phyloP scores from a whole-genome alignment of 2,113 vertebrate genomes.

The Syngnathus scovelli region DNA sequence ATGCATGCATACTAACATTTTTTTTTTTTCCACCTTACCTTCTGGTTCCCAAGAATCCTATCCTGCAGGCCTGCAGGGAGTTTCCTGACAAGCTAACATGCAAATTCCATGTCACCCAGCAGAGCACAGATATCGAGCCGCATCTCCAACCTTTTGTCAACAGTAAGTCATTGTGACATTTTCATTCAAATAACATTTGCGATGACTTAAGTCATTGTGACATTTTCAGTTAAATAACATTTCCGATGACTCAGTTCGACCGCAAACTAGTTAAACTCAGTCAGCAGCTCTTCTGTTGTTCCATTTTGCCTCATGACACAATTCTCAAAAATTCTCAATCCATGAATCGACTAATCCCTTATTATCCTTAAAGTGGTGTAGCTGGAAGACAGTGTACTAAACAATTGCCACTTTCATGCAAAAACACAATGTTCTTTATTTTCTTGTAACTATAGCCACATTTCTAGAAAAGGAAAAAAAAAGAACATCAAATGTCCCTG shows the following conservation, averaged over 20 bases:
- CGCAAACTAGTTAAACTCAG: no score
- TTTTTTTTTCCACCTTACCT: not conserved
- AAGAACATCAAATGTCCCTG: no score
- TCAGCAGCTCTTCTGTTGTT: no score
- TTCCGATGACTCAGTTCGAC: no score
- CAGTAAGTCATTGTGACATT: conserved; percentile 63
- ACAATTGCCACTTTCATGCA: not conserved
- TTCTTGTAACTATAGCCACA: not conserved
- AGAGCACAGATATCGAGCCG: conserved; percentile 70
- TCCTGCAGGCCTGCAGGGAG: conserved; percentile 74
- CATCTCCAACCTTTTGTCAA: conserved; percentile 76
- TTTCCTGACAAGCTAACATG: conserved; percentile 84
- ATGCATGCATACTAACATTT: not conserved
- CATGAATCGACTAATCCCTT: no score
- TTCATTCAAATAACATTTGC: no score
- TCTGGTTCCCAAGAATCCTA: conserved; percentile 68
- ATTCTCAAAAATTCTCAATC: no score
- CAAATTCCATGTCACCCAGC: conserved; percentile 83
- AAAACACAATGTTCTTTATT: not conserved
- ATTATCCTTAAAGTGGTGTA: no score
- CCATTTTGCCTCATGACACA: no score
- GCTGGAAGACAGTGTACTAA: not conserved
- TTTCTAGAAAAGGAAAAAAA: not conserved
- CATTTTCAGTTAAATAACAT: no score
- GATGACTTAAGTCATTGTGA: conserved; percentile 52